Evolutionary conservation across 2,797 vertebrate species (phyloP).

Genomic region (Natrix natrix): DNA sequence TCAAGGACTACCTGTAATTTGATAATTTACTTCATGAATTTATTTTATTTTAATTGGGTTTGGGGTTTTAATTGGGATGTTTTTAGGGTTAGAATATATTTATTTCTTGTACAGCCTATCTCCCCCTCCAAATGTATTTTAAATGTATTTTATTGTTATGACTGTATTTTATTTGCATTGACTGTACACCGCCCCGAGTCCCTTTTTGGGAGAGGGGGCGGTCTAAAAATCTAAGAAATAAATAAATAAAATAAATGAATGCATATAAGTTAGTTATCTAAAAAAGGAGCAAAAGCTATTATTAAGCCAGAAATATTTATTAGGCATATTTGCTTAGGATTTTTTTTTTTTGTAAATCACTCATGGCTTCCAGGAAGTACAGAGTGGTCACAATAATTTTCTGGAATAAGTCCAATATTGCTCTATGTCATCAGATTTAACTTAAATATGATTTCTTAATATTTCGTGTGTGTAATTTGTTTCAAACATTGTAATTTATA

Average conservation of each 20-base stretch:
- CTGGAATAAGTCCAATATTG: not conserved
- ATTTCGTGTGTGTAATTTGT: not conserved
- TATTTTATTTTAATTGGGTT: too few relatives aligned
- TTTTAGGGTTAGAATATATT: too few relatives aligned
- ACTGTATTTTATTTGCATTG: too few relatives aligned
- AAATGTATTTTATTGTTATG: too few relatives aligned
- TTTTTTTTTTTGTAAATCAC: not conserved
- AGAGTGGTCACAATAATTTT: not conserved
- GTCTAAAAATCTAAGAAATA: too few relatives aligned
- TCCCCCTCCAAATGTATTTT: too few relatives aligned
- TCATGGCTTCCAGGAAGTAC: not conserved
- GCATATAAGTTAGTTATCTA: slow-evolving; percentile 56
- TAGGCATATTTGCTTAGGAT: not conserved
- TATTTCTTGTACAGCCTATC: too few relatives aligned
- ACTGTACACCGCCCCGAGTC: too few relatives aligned
- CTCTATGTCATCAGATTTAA: not conserved
- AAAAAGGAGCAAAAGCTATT: not conserved
- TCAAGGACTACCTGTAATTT: slow-evolving; percentile 32
- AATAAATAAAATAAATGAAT: too few relatives aligned
- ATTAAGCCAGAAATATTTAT: not conserved
- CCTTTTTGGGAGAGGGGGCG: too few relatives aligned
- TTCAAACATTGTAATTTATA: not conserved
- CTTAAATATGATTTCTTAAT: not conserved
- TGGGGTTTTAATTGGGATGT: too few relatives aligned
- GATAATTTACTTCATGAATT: slow-evolving; percentile 44